phyloP scores from a whole-genome alignment of 2,797 vertebrate species.

The Rhinogobio ventralis region DNA sequence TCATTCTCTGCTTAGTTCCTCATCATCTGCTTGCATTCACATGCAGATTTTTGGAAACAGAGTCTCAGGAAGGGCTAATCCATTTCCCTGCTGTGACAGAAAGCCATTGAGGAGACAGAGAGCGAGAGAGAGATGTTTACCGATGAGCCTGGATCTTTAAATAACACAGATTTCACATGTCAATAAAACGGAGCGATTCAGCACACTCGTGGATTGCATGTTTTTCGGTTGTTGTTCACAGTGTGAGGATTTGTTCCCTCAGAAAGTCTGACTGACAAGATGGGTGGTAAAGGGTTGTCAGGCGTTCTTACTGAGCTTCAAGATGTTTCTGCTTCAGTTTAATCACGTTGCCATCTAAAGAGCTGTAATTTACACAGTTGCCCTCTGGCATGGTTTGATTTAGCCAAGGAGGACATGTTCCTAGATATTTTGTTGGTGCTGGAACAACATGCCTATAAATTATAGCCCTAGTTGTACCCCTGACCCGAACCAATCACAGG shows the following conservation, averaged over 20 bases:
- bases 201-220: conserved; percentile 19
- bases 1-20: conserved; percentile 20
- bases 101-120: conserved; percentile 38
- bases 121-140: conserved; percentile 34
- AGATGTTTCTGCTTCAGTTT: conserved; percentile 27
- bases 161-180: conserved; percentile 42
- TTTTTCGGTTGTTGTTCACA: conserved; percentile 8
- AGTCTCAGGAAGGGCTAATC: conserved; percentile 47
- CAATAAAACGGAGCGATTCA: conserved; percentile 28
- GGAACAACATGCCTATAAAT: conserved; percentile 17
- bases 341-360: conserved; percentile 9
- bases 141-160: conserved; percentile 43
- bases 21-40: conserved; percentile 41
- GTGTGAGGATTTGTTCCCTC: conserved; percentile 9
- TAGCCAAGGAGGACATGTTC: neutral
- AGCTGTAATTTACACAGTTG: conserved; percentile 34
- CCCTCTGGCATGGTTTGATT: conserved; percentile 9
- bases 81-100: conserved; percentile 48
- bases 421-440: conserved; percentile 11
- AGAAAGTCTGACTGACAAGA: conserved; percentile 23
- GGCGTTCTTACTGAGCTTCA: neutral
- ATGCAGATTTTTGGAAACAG: conserved; percentile 47
- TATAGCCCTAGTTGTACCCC: conserved; percentile 1
- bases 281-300: conserved; percentile 12
- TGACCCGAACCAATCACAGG: conserved; percentile 18